Percentiles rank a stretch among this genome's conserved stretches.
Evolutionary conservation across 2,797 vertebrate species (phyloP).

Genomic region (Cygnus olor): DNA sequence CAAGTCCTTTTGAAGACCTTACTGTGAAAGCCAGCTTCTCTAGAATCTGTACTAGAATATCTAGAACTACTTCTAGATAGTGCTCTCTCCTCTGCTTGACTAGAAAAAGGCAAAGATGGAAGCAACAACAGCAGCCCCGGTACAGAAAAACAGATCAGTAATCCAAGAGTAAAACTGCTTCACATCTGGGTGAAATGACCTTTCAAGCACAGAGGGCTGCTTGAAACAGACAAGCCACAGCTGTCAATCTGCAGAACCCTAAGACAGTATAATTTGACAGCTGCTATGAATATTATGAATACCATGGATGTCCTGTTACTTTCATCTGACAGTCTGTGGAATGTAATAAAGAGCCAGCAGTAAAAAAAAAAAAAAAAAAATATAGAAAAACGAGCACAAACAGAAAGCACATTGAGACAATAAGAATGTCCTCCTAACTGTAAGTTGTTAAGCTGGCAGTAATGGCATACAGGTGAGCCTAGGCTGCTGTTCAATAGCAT

Average conservation of each 20-base stretch:
- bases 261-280: neutral
- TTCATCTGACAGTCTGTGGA: slow-evolving; percentile 4
- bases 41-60: neutral
- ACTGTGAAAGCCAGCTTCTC: neutral
- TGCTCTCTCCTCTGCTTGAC: neutral
- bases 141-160: neutral
- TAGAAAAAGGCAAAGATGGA: neutral
- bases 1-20: neutral
- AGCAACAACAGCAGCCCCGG: neutral
- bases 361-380: too few relatives aligned
- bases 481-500: neutral
- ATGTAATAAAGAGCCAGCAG: neutral
- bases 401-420: neutral
- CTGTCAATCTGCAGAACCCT: neutral
- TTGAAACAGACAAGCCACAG: neutral
- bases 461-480: neutral
- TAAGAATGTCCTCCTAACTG: neutral
- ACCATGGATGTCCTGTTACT: neutral
- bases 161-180: neutral
- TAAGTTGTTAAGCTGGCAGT: neutral
- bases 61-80: neutral
- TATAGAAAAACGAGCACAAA: neutral
- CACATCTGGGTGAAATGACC: neutral
- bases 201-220: neutral
- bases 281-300: neutral